Conservation (phyloP, 2,888 invertebrate species). For the Rutpela maculata region DNA sequence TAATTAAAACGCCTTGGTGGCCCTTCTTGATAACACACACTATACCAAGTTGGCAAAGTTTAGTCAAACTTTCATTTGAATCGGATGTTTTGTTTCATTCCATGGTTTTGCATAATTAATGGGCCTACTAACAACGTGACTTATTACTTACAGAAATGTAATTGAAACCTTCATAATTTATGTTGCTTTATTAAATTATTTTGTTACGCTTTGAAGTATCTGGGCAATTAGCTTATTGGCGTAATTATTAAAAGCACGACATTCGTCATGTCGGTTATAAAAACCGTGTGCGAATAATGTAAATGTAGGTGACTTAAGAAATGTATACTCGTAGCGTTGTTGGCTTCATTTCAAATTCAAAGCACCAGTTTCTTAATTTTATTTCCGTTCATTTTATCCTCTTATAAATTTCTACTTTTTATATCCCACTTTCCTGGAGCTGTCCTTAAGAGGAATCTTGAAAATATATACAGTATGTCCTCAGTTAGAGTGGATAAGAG, state of each 20-base stretch:
- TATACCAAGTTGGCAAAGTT: conserved; percentile 15
- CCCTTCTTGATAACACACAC: conserved; percentile 13
- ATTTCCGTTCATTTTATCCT: background rate
- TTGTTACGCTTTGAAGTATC: conserved; percentile 12
- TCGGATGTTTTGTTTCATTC: conserved; percentile 31
- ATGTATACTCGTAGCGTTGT: background rate
- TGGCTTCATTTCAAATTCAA: background rate
- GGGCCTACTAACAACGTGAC: conserved; percentile 16
- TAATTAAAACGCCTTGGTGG: conserved; percentile 22
- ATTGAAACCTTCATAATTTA: conserved; percentile 35
- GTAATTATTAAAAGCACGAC: background rate
- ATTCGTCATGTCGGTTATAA: background rate
- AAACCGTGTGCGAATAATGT: background rate
- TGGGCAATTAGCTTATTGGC: conserved; percentile 19
- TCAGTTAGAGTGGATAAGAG: too few relatives aligned
- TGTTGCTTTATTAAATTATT: conserved; percentile 35
- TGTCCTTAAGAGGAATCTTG: background rate
- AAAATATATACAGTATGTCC: too few relatives aligned
- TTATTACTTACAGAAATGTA: conserved; percentile 30
- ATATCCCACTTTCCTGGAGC: background rate
- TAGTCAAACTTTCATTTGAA: conserved; percentile 24
- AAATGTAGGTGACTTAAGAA: background rate
- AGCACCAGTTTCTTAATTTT: background rate
- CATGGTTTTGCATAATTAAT: conserved; percentile 22
- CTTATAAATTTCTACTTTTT: background rate